A percentile compares a stretch with the other conserved stretches of the same genome.
phyloP scores from a whole-genome alignment of 2,113 vertebrate genomes.

The Ranitomeya imitator region DNA sequence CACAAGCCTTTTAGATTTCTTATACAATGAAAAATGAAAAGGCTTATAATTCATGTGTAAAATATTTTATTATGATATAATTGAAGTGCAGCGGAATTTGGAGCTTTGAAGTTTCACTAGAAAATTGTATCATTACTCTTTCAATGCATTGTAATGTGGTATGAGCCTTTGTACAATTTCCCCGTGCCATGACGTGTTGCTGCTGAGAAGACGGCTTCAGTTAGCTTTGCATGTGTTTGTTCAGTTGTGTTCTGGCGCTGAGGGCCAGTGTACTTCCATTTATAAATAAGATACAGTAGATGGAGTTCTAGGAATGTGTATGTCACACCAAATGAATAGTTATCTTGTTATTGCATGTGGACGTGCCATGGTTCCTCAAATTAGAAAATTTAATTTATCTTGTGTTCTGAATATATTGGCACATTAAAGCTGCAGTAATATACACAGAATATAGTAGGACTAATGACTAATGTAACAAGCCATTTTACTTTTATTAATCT shows the following conservation, averaged over 20 bases:
- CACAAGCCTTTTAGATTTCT: neutral
- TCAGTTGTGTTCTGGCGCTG: neutral
- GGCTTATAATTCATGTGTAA: neutral
- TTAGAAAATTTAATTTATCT: neutral
- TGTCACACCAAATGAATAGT: neutral
- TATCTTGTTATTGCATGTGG: neutral
- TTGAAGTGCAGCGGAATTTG: neutral
- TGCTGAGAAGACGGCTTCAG: neutral
- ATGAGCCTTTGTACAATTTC: neutral
- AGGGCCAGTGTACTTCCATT: neutral
- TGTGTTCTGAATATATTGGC: neutral
- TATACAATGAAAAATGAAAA: constrained; percentile 9
- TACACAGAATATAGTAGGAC: neutral
- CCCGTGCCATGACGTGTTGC: neutral
- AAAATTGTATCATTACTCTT: constrained; percentile 11
- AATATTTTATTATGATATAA: constrained; percentile 18
- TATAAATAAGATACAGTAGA: constrained; percentile 5
- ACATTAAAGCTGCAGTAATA: neutral
- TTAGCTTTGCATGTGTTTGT: constrained; percentile 5
- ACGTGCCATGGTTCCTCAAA: neutral
- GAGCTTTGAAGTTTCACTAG: constrained; percentile 5
- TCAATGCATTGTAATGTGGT: neutral
- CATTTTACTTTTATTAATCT: neutral
- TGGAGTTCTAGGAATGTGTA: neutral
- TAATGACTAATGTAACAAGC: neutral